These are phyloP conservation scores for Alsophila aescularia DNA, from an alignment of 2,888 invertebrate genomes.

Conservation along the genomic window DNA sequence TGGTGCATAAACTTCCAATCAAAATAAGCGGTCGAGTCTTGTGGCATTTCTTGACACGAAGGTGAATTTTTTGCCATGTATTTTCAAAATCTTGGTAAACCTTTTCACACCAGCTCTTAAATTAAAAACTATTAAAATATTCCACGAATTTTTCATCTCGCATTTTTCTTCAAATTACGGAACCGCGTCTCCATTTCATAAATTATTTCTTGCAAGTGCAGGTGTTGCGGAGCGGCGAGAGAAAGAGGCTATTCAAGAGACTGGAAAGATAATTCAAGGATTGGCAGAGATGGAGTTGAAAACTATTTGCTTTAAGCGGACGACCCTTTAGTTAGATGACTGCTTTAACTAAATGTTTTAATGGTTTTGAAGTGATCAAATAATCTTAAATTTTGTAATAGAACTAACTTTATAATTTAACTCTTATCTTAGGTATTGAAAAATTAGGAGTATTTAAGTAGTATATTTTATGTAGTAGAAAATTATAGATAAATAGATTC, in stretches of 20 bases:
- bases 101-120: conserved; percentile 39
- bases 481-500: no score
- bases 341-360: background rate
- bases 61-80: no score
- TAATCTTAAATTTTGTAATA: no score
- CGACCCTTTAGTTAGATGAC: background rate
- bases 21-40: no score
- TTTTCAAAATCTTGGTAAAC: background rate
- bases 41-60: no score
- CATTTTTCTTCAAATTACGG: conserved; percentile 32
- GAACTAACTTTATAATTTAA: no score
- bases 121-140: conserved; percentile 50
- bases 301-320: background rate
- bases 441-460: no score
- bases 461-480: no score
- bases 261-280: background rate
- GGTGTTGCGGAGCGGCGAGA: conserved; percentile 8
- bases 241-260: conserved; percentile 1
- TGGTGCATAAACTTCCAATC: background rate
- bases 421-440: no score
- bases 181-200: conserved; percentile 22
- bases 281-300: background rate
- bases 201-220: conserved; percentile 25
- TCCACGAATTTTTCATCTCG: conserved; percentile 42
- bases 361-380: no score